Base-by-base conservation (phyloP, 2,888 invertebrate species). In the Lingula anatina region DNA sequence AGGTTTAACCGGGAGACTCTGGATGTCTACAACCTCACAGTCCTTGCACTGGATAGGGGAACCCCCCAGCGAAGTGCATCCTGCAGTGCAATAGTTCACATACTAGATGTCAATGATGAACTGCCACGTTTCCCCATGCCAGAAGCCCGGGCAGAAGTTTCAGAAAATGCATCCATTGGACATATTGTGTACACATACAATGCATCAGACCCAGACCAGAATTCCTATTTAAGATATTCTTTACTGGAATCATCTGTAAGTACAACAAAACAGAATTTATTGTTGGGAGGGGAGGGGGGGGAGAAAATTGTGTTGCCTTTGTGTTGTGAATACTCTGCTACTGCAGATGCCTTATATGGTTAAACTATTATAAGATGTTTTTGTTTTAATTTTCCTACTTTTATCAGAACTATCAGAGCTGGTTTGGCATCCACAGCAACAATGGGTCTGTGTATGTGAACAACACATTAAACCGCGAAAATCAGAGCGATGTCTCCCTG, bases 71-170 rank as follows among this genome's bases (percentile, higher is more conserved):
- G 45, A 3, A 64, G 61, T 3, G 70, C 69, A 0, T 47, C 51
- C 21, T 60, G 66, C 46, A 50, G 50, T 28, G 65, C 75, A 3
- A 58, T 53, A n/a, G 87, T 96, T 15, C 86, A 85, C 0, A 88
- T 96, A 49, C 82, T 86, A 21, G 95, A 95, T 75, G 90, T 94
- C 0, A 95, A 95, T 74, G 94, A 96, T 72, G 94, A 95, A 67
- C 81, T 84, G 0, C 94, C 94, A 0, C 78, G 83, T 4, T 84
- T 94, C 49, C 35, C 24, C n/a, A 56, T 52, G 23, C 3, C 54
- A 5, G 50, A 53, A 1, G 20, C 49, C 1, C 40, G 56, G 15
- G 43, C 49, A 1, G 44, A 51, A 15, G 55, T 67, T 12, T 35
- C 21, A 20, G 69, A 69, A 52, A 63, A 64, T 44, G 28, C 41